Evolutionary conservation across 2,888 invertebrate genomes (phyloP).

Genomic region (Ectemnius continuus): DNA sequence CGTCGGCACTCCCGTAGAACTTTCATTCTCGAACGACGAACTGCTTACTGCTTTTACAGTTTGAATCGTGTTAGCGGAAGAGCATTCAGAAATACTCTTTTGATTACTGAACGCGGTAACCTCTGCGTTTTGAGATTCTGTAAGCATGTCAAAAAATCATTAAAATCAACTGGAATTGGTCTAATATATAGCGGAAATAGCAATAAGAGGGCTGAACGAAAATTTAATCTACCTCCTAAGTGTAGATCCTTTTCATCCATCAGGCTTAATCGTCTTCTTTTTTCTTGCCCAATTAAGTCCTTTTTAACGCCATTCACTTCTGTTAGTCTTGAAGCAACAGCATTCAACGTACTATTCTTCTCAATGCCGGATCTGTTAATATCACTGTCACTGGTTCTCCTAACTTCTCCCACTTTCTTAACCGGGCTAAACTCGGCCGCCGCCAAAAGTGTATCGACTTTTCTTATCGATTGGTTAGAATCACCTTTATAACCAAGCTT

Average conservation of each 20-base stretch:
- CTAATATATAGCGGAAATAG: constrained; percentile 1
- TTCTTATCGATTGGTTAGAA: constrained; percentile 67
- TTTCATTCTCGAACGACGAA: constrained; percentile 66
- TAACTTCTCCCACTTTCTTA: constrained; percentile 73
- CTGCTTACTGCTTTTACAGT: constrained; percentile 56
- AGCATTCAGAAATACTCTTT: constrained; percentile 60
- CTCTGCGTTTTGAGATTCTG: constrained; percentile 77
- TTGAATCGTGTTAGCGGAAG: constrained; percentile 49
- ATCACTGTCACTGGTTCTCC: constrained; percentile 80
- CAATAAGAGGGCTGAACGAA: not conserved
- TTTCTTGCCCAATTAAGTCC: constrained; percentile 81
- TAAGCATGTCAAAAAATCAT: constrained; percentile 41
- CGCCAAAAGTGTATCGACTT: constrained; percentile 79
- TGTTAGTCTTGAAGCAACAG: constrained; percentile 66
- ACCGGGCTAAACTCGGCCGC: constrained; percentile 77
- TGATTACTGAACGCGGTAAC: constrained; percentile 67
- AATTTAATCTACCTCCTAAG: constrained; percentile 67
- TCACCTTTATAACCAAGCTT: constrained; percentile 73
- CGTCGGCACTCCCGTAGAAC: constrained; percentile 41
- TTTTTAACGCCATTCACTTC: constrained; percentile 81
- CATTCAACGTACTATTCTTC: constrained; percentile 63
- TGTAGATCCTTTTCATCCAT: constrained; percentile 76
- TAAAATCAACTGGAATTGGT: not conserved
- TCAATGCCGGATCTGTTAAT: constrained; percentile 62
- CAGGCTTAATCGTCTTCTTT: constrained; percentile 81